Evolutionary conservation across 2,797 vertebrate species (phyloP).

Genomic region (Hippoglossus hippoglossus): DNA sequence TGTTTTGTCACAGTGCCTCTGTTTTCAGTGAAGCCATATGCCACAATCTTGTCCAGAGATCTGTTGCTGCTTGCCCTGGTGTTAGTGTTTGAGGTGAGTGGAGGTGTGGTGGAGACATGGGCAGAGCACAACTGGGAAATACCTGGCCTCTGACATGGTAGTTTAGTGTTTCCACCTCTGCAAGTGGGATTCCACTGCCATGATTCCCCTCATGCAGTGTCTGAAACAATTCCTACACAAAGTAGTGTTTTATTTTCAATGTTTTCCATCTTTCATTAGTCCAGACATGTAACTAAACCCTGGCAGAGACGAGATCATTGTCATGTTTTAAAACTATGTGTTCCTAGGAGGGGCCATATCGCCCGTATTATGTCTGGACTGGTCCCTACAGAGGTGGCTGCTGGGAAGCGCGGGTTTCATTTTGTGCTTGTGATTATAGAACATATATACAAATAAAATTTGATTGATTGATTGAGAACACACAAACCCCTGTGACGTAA

Average conservation of each 20-base stretch:
- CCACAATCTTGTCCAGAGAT: background rate
- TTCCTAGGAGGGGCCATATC: background rate
- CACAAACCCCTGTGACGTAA: background rate
- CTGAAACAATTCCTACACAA: background rate
- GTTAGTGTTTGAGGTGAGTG: background rate
- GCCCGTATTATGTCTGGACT: background rate
- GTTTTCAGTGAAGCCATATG: background rate
- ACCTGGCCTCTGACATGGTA: background rate
- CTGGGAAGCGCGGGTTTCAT: background rate
- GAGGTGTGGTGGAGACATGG: background rate
- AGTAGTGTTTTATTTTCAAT: too few species aligned
- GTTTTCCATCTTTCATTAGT: too few species aligned
- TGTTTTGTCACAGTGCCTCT: background rate
- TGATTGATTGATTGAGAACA: too few species aligned
- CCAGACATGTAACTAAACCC: background rate
- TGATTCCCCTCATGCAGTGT: background rate
- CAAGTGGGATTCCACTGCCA: background rate
- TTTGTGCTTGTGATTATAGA: background rate
- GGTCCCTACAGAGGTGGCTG: background rate
- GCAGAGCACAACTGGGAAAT: background rate
- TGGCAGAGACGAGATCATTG: background rate
- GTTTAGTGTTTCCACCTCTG: background rate
- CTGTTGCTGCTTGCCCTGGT: constrained; percentile 1
- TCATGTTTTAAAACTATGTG: background rate
- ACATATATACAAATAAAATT: background rate